Percentiles rank a stretch among this genome's conserved stretches.
Evolutionary conservation across 2,797 vertebrate species (phyloP).

Genomic region (Silurus lanzhouensis): DNA sequence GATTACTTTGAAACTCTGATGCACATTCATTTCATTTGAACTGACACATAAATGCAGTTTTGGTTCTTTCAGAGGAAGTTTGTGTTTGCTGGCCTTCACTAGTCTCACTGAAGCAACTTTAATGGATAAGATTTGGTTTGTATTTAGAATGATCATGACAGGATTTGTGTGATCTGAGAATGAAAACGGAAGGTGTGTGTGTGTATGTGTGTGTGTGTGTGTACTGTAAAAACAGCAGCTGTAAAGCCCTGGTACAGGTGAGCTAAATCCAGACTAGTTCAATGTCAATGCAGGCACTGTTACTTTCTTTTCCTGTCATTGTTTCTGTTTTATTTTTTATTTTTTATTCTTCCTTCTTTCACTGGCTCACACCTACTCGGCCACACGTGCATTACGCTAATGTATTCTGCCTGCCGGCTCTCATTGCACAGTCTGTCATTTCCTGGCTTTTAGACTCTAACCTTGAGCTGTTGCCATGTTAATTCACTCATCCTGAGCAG

Average conservation of each 20-base stretch:
- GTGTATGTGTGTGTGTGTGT: background rate
- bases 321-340: background rate
- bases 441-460: conserved; percentile 6
- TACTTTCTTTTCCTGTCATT: conserved; percentile 15
- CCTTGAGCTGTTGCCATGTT: background rate
- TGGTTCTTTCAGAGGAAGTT: background rate
- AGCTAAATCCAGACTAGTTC: conserved; percentile 21
- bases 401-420: conserved; percentile 7
- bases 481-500: background rate
- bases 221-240: background rate
- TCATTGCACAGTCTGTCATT: conserved; percentile 2
- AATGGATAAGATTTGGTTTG: background rate
- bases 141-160: conserved; percentile 6
- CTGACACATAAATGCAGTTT: background rate
- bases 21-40: background rate
- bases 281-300: conserved; percentile 9
- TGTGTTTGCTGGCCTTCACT: background rate
- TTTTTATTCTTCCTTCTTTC: background rate
- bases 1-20: background rate
- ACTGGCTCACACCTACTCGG: background rate
- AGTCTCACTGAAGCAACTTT: no score
- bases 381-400: conserved; percentile 5
- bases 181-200: background rate
- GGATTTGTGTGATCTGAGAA: background rate
- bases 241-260: conserved; percentile 6